Percentiles rank a stretch among this genome's conserved stretches.
phyloP scores from a whole-genome alignment of 2,113 vertebrate species.

The Mugil cephalus region DNA sequence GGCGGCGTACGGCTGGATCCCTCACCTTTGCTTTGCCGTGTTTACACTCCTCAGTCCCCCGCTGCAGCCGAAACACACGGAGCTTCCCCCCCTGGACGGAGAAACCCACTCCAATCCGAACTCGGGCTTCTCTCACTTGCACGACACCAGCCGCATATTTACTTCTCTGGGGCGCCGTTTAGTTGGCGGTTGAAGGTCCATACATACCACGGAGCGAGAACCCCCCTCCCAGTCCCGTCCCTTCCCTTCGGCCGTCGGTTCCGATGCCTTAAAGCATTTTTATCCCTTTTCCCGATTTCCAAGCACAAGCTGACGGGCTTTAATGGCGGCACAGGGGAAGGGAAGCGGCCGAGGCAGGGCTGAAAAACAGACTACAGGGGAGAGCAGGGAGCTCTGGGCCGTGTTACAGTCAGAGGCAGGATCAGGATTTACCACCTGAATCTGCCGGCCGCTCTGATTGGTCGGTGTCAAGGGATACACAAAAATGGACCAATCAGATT shows the following conservation, averaged over 20 bases:
- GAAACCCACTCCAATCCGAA: slow-evolving; percentile 73
- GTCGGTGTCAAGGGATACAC: slow-evolving; percentile 60
- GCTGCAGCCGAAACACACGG: slow-evolving; percentile 64
- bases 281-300: slow-evolving; percentile 59
- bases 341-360: slow-evolving; percentile 67
- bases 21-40: slow-evolving; percentile 77
- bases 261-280: slow-evolving; percentile 75
- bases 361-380: slow-evolving; percentile 63
- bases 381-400: slow-evolving; percentile 60
- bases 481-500: slow-evolving; percentile 72
- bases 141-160: slow-evolving; percentile 71
- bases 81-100: slow-evolving; percentile 48
- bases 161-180: slow-evolving; percentile 63
- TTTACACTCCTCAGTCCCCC: slow-evolving; percentile 70
- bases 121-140: slow-evolving; percentile 71
- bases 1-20: slow-evolving; percentile 10
- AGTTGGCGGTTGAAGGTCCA: slow-evolving; percentile 65
- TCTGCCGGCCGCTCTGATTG: slow-evolving; percentile 77
- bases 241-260: slow-evolving; percentile 46
- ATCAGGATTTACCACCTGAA: slow-evolving; percentile 84
- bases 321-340: slow-evolving; percentile 81
- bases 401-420: slow-evolving; percentile 75
- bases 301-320: slow-evolving; percentile 63
- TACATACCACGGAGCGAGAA: slow-evolving; percentile 61
- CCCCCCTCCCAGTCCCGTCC: slow-evolving; percentile 49